Evolutionary conservation across 2,888 invertebrate species (phyloP).

Genomic region (Choristoneura rosaceana): DNA sequence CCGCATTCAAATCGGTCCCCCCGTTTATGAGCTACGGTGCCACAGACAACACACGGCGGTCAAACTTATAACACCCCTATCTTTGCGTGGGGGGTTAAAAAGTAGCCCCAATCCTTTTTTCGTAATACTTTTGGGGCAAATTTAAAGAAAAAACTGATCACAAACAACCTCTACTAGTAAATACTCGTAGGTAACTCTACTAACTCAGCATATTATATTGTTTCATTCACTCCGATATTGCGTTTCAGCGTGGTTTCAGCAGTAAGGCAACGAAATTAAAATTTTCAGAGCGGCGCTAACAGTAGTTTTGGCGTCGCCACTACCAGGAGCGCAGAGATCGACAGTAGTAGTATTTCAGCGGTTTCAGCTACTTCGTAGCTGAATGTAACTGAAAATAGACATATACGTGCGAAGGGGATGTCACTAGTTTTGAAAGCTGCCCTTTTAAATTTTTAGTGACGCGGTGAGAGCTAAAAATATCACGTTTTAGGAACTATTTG

Average conservation of each 20-base stretch:
- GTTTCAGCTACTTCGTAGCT: slow-evolving; percentile 44
- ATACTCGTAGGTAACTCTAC: no score
- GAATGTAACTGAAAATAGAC: slow-evolving; percentile 49
- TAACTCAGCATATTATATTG: no score
- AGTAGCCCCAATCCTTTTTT: no score
- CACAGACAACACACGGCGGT: no score
- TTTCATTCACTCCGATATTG: neutral
- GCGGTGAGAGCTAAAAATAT: slow-evolving; percentile 2
- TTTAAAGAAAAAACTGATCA: no score
- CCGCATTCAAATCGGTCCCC: no score
- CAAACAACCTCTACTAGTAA: no score
- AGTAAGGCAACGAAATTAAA: slow-evolving; percentile 39
- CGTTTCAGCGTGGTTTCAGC: slow-evolving; percentile 38
- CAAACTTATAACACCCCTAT: no score
- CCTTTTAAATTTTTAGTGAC: neutral
- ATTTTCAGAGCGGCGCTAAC: slow-evolving; percentile 68
- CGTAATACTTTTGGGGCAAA: no score
- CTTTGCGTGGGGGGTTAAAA: no score
- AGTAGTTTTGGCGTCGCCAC: slow-evolving; percentile 70
- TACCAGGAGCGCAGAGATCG: slow-evolving; percentile 65
- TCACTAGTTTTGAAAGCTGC: neutral
- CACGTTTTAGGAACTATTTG: neutral
- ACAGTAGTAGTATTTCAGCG: slow-evolving; percentile 64
- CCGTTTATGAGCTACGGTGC: no score
- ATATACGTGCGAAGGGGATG: slow-evolving; percentile 41